Evolutionary conservation across 30 jellyfish, hydroid and myxozoan species (phyloP), one percentile per base, ranked within the genome.

Genomic region (Rhopilema esculentum): DNA sequence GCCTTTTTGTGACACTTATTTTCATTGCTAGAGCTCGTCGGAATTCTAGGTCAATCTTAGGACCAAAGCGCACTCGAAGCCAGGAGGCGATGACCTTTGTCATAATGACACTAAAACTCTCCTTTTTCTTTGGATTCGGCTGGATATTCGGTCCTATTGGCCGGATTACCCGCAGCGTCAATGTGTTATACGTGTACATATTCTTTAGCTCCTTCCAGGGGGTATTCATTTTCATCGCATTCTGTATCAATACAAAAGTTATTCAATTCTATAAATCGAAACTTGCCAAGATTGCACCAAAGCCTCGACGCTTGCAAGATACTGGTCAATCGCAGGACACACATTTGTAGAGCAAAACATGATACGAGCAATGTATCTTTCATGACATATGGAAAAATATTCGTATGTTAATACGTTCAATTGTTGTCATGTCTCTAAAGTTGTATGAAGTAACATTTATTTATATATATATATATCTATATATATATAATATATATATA

Each of bases 101-200:
- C 53, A 28, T 86, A 16, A 64, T 86, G 80, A 77, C 94, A 17
- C 61, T 86, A 27, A 86, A 86, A 63, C 62, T 86, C 16, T 74
- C 94, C 16, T 49, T 77, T 33, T 79, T 86, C 30, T 77, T 77
- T 27, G 94, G 89, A 21, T n/a, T 86, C 20, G 77, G 84, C 18
- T 86, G 94, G 94, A 72, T 75, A 8, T 32, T 86, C 63, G 94
- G 94, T 17, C 83, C 71, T n/a, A 70, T 86, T 19, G 94, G 89
- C 20, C 53, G 89, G 9, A 25, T 86, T 8, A 22, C 83, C 18
- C 69, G 27, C 27, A 86, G 72, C 67, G 53, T 61, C 21, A 9
- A 88, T 20, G 74, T 86, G 40, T 6, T 75, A 21, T 63, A 64
- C 9, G 52, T 86, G 0, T 86, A 68, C 72, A 32, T 75, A 16